Conservation (phyloP, 2,888 invertebrate genomes). For the Rhamnusium bicolor region DNA sequence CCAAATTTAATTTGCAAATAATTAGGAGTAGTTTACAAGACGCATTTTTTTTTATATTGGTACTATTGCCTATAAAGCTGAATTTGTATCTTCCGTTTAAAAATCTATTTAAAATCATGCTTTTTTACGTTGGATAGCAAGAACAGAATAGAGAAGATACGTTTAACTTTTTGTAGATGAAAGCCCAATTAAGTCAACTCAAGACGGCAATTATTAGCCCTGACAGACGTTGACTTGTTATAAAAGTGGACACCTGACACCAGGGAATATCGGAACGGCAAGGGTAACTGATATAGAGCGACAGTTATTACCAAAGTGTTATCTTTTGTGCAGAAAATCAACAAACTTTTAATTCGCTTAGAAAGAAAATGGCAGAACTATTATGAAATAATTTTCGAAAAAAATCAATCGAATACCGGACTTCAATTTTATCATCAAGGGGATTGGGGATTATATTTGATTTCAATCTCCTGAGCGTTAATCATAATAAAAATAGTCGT, state of each 20-base stretch:
- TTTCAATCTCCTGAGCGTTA: too few species aligned
- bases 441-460: background rate
- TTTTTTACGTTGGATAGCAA: too few species aligned
- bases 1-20: too few species aligned
- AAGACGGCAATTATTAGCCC: constrained; percentile 25
- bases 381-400: background rate
- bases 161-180: background rate
- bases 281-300: constrained; percentile 36
- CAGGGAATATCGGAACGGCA: constrained; percentile 21
- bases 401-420: background rate
- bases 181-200: background rate
- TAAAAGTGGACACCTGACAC: constrained; percentile 32
- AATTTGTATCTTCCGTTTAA: too few species aligned
- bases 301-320: constrained; percentile 39
- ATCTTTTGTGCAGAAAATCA: constrained; percentile 33
- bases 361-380: constrained; percentile 1
- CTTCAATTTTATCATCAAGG: too few species aligned
- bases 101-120: too few species aligned
- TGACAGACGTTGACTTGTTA: constrained; percentile 31
- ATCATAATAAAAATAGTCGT: too few species aligned
- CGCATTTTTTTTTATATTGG: too few species aligned
- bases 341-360: constrained; percentile 38
- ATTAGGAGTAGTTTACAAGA: too few species aligned
- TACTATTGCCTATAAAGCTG: too few species aligned
- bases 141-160: background rate